Conservation (phyloP, 2,113 vertebrate species). For the Tetrao urogallus region DNA sequence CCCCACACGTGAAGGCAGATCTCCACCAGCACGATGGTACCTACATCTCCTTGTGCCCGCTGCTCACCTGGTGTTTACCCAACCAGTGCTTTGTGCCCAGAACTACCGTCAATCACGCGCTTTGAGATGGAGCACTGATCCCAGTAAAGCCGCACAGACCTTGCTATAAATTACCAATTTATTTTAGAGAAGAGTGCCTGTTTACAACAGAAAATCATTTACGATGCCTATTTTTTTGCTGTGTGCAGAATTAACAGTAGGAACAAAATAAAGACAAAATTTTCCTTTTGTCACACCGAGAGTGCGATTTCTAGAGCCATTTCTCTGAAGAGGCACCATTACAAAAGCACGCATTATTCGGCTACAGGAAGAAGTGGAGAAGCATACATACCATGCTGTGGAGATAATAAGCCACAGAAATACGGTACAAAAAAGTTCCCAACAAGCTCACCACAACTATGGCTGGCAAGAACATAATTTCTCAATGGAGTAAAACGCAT, state of each 20-base stretch:
- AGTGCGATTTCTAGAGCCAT: slow-evolving; percentile 50
- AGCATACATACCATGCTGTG: not conserved
- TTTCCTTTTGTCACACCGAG: slow-evolving; percentile 28
- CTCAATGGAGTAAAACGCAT: not conserved
- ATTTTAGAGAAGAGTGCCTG: not conserved
- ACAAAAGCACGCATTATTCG: slow-evolving; percentile 11
- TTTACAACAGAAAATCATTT: not conserved
- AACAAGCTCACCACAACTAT: slow-evolving; percentile 33
- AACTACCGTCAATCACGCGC: not conserved
- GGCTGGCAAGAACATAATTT: not conserved
- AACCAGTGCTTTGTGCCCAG: not conserved
- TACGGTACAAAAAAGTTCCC: slow-evolving; percentile 19
- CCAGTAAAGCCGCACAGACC: not conserved
- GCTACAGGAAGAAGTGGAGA: slow-evolving; percentile 8
- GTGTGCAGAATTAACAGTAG: slow-evolving; percentile 12
- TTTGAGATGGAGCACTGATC: not conserved
- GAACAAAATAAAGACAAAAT: not conserved
- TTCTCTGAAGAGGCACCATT: not conserved
- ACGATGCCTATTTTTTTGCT: not conserved
- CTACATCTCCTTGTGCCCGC: not conserved
- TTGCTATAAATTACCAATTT: not conserved
- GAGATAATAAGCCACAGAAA: slow-evolving; percentile 28
- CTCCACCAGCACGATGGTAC: not conserved
- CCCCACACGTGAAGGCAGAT: not conserved
- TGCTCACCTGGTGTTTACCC: not conserved